Base-by-base conservation (phyloP, 2,888 invertebrate genomes). In the Chrysopilus asiliformis region DNA sequence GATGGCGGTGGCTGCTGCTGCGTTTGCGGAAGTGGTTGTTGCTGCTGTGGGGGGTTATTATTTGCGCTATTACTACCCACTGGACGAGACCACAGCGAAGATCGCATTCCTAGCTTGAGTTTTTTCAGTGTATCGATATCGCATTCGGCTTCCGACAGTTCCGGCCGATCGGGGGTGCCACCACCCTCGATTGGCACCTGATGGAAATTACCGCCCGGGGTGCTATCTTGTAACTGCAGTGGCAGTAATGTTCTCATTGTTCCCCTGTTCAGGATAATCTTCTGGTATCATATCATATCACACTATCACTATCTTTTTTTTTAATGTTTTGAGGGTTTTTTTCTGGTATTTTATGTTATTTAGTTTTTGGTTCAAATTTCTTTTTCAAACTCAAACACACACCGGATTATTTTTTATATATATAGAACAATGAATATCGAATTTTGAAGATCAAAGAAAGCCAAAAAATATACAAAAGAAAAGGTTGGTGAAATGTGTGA, bases 111-210 rank as follows among this genome's bases (percentile, higher is more conserved):
- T 46, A 79, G 62, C 58, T 79, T 79, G 44, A 79, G 63, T 56
- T 79, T 79, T 59, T 79, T 79, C 49, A 79, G 59, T 40, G 78
- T 76, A 53, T 79, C 79, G 58, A 78, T 75, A 67, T 79, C 79
- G 60, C 76, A 76, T 55, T 79, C 78, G 36, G 76, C 75, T 54
- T 77, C 78, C 50, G 74, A 73, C 48, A 77, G 61, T 56, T 77
- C 78, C 37, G 71, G 70, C 49, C 71, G 67, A 46, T 60, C 55
- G 25, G 49, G 49, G 34, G 50, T 53, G 29, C 52, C 49, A 10
- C 36, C 36, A 34, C 49, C 44, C 43, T 50, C 43, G 44, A 49
- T 49, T 45, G 51, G 48, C 37, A 51, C 43, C 43, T 51, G 53
- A 42, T 55, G 58, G 47, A 57, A 57, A 45, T 47, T 39, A 45